Evolutionary conservation across 2,888 invertebrate genomes (phyloP).

Genomic region (Bimastos eiseni): DNA sequence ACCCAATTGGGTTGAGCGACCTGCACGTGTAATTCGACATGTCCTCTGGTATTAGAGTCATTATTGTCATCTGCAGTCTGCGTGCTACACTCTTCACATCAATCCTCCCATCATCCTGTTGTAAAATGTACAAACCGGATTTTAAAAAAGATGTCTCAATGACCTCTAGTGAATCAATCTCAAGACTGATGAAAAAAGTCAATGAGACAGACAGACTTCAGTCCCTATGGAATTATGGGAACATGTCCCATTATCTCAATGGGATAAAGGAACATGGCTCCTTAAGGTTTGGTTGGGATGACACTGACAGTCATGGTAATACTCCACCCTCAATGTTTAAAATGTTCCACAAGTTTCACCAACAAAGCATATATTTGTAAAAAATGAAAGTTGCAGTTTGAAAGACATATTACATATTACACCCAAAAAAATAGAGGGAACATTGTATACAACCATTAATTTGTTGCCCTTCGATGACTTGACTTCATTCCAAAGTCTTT

Average conservation of each 20-base stretch:
- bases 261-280: neutral
- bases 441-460: neutral
- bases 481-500: neutral
- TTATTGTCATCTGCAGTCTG: slow-evolving; percentile 18
- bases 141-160: neutral
- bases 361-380: neutral
- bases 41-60: slow-evolving; percentile 36
- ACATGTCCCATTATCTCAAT: neutral
- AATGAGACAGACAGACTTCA: neutral
- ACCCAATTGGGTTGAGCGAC: slow-evolving; percentile 47
- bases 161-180: neutral
- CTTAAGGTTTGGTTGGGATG: neutral
- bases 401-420: too few relatives aligned
- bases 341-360: neutral
- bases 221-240: neutral
- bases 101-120: slow-evolving; percentile 37
- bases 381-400: neutral
- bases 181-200: neutral
- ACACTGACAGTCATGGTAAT: neutral
- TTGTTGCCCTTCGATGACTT: neutral
- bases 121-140: neutral
- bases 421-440: too few relatives aligned
- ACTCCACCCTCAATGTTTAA: neutral
- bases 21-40: slow-evolving; percentile 49
- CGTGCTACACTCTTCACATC: slow-evolving; percentile 24